phyloP scores from a whole-genome alignment of 2,797 vertebrate species.

The Propithecus perrieri region DNA sequence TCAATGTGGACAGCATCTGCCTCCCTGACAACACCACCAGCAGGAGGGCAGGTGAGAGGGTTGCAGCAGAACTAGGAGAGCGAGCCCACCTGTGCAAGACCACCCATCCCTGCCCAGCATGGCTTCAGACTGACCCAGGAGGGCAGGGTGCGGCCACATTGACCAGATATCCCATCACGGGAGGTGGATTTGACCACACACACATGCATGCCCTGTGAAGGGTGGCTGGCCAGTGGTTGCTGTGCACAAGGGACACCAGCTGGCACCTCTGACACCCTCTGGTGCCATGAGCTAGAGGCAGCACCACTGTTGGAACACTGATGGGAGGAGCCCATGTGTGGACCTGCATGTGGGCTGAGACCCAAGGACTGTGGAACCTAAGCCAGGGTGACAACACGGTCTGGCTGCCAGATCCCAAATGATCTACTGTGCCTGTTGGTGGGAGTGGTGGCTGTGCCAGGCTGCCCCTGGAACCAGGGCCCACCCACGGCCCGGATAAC shows the following conservation, averaged over 20 bases:
- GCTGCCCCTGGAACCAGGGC: neutral
- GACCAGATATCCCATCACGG: neutral
- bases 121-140: neutral
- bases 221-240: neutral
- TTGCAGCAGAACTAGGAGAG: neutral
- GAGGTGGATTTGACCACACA: neutral
- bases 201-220: neutral
- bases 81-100: neutral
- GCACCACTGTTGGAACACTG: neutral
- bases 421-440: fast-evolving
- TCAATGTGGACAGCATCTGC: neutral
- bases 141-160: neutral
- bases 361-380: neutral
- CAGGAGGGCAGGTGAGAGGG: neutral
- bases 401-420: neutral
- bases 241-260: neutral
- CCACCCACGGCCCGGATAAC: neutral
- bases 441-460: fast-evolving
- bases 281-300: neutral
- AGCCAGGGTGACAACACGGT: neutral
- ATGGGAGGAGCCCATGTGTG: neutral
- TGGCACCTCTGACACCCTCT: neutral
- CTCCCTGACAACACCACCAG: neutral
- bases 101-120: neutral
- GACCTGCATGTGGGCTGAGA: neutral